Conservation (phyloP, 2,888 invertebrate species). For the Drosophila macrospina region DNA sequence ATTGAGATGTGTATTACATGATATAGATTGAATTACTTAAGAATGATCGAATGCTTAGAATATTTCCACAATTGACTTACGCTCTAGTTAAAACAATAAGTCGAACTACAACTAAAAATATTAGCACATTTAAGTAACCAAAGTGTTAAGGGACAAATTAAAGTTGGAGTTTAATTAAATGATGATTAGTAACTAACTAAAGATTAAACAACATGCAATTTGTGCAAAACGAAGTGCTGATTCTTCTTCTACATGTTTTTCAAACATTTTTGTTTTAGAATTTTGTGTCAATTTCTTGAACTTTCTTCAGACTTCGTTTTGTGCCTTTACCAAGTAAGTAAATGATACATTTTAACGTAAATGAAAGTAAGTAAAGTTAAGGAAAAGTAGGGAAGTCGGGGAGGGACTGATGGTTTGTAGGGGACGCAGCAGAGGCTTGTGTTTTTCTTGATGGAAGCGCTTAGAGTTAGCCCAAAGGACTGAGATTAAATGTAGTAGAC, state of each 20-base stretch:
- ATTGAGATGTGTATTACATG: not conserved
- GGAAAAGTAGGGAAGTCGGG: slow-evolving; percentile 23
- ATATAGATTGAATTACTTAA: not conserved
- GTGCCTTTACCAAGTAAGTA: slow-evolving; percentile 56
- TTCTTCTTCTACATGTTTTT: slow-evolving; percentile 12
- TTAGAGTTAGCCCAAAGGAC: slow-evolving; percentile 50
- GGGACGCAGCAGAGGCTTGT: slow-evolving; percentile 48
- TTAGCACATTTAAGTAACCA: slow-evolving; percentile 71
- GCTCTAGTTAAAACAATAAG: slow-evolving; percentile 54
- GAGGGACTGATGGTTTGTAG: slow-evolving; percentile 11
- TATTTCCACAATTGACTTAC: slow-evolving; percentile 70
- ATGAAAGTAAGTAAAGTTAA: slow-evolving; percentile 70
- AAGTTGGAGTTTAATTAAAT: slow-evolving; percentile 63
- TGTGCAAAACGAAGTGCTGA: slow-evolving; percentile 73
- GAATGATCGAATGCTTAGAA: slow-evolving; percentile 23
- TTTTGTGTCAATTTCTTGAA: slow-evolving; percentile 6
- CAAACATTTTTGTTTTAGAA: slow-evolving; percentile 14
- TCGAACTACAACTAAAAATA: slow-evolving; percentile 75
- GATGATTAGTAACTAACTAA: slow-evolving; percentile 56
- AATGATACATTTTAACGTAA: slow-evolving; percentile 61
- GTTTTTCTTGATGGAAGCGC: slow-evolving; percentile 55
- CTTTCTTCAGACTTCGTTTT: slow-evolving; percentile 57
- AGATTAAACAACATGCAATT: slow-evolving; percentile 70
- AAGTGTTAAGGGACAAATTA: slow-evolving; percentile 82
- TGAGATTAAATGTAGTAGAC: slow-evolving; percentile 58